Base-by-base conservation (phyloP, 92 coral and sea anemone genomes). In the Palythoa heliodiscus region DNA sequence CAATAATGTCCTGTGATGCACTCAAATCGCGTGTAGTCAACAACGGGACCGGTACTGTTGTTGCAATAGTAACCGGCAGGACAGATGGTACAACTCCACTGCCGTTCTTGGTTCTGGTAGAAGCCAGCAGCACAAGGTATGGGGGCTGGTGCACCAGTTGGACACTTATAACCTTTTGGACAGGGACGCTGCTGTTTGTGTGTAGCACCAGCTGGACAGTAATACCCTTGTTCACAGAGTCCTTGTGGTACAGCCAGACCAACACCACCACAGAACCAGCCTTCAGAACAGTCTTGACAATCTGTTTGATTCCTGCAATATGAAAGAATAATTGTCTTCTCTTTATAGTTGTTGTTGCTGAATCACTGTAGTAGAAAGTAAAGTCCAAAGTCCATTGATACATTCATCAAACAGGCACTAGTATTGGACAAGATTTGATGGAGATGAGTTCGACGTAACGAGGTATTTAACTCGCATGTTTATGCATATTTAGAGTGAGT, bases 1-100 rank as follows among this genome's bases (percentile, higher is more conserved):
- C 99, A 96, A 50, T 96, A 96, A 70, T 96, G 94, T 10, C 99
- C 99, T 53, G 91, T 82, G 35, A 91, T 91, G 75, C 99, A 95
- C 48, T 89, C 87, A 80, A 63, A 91, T 9, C 40, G 54, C 11
- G 89, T 93, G 83, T 88, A 92, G 58, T 90, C 76, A 24, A 92
- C 85, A 29, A 96, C 98, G 5, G 99, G 98, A n/a, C 96, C 95
- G 47, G 88, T 52, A 19, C 93, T 91, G 76, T 96, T 94, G 55
- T 92, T 89, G 83, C 99, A 96, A 83, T 91, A 96, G 85, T 89
- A 91, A 0, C 98, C 99, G 16, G 80, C 75, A 24, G 93, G 97
- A 71, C 99, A 96, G 10, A 19, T 54, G 73, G 76, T 91, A 78
- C 98, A 96, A 9, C 82, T 83, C 78, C 88, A 86, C 63, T 94